A percentile compares a stretch with the other conserved stretches of the same genome.
These are phyloP conservation scores for Crambe crambe DNA, from an alignment of 37 sponge, comb jelly and placozoan species.

Conservation along the genomic window DNA sequence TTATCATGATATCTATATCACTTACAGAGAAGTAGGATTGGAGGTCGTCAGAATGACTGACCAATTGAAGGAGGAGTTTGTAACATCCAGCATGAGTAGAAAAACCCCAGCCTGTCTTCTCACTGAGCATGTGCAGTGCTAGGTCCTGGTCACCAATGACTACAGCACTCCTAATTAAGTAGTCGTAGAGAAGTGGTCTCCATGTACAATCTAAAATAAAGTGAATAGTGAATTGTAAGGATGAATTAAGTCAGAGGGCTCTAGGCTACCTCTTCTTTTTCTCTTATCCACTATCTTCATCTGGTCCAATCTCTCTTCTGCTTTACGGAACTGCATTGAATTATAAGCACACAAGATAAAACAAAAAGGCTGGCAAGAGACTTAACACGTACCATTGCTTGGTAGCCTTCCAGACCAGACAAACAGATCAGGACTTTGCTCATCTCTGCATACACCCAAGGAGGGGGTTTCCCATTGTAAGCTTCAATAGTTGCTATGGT, in stretches of 20 bases:
- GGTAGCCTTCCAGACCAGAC: not conserved
- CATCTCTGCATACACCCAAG: slow-evolving; percentile 36
- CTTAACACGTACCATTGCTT: not conserved
- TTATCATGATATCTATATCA: no score
- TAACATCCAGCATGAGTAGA: not conserved
- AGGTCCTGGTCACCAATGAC: not conserved
- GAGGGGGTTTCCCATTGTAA: not conserved
- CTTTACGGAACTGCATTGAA: not conserved
- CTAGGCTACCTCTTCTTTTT: not conserved
- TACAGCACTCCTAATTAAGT: not conserved
- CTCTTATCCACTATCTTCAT: not conserved
- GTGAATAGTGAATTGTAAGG: not conserved
- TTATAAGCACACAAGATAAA: no score
- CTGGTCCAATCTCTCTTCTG: not conserved
- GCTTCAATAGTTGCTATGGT: not conserved
- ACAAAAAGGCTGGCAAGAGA: not conserved
- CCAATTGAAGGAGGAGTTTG: not conserved
- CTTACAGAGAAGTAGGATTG: not conserved
- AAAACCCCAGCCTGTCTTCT: not conserved
- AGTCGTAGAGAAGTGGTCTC: not conserved
- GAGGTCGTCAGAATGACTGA: not conserved
- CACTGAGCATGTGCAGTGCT: slow-evolving; percentile 19
- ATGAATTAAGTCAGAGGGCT: not conserved
- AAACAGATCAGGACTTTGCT: not conserved
- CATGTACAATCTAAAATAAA: not conserved